Conservation (phyloP, 2,113 vertebrate species). For the Sterrhoptilus dennistouni region DNA sequence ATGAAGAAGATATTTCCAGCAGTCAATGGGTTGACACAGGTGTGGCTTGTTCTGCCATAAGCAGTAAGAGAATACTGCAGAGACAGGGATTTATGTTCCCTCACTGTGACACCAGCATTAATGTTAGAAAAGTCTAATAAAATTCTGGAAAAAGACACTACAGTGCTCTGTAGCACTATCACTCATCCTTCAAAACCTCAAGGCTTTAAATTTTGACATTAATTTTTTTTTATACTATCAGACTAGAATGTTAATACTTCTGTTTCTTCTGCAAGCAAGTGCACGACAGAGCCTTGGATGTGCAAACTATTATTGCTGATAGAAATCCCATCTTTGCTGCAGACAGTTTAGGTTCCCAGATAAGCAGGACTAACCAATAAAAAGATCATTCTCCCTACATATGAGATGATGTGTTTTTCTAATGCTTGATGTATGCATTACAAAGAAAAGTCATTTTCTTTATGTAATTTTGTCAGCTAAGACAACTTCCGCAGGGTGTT, state of each 20-base stretch:
- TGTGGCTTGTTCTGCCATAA: background rate
- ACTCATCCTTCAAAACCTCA: background rate
- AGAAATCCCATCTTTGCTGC: background rate
- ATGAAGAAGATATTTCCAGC: background rate
- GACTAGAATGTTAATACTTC: background rate
- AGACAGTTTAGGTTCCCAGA: background rate
- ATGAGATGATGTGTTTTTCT: background rate
- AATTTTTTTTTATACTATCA: background rate
- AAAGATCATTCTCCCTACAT: background rate
- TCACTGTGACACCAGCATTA: background rate
- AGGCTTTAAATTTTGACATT: background rate
- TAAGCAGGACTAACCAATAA: background rate
- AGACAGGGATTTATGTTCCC: background rate
- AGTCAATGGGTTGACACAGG: background rate
- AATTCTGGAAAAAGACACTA: background rate
- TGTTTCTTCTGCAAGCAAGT: background rate
- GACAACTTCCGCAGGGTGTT: background rate
- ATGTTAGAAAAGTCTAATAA: background rate
- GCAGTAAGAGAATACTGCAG: background rate
- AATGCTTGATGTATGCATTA: background rate
- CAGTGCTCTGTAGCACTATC: background rate
- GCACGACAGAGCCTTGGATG: background rate
- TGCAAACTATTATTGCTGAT: background rate
- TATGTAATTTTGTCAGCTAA: background rate
- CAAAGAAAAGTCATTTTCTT: background rate